A percentile compares a stretch with the other conserved stretches of the same genome.
Conservation (phyloP, 2,888 invertebrate species). For the Conops quadrifasciatus region DNA sequence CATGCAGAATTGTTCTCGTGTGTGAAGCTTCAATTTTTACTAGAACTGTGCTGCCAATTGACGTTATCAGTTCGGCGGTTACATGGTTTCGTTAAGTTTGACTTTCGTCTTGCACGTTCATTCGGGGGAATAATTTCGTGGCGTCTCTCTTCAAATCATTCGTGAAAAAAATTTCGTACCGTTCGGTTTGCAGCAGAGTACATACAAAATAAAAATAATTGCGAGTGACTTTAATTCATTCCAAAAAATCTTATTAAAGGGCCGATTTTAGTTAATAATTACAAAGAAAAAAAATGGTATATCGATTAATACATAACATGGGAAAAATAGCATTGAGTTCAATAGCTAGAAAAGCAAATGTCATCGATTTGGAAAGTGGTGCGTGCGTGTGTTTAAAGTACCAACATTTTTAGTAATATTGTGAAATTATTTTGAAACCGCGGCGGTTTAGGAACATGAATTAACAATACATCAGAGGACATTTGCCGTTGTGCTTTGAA, state of each 20-base stretch:
- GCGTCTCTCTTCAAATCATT: slow-evolving; percentile 60
- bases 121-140: slow-evolving; percentile 42
- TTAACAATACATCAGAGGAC: too few species aligned
- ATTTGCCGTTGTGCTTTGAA: too few species aligned
- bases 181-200: slow-evolving; percentile 46
- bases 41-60: slow-evolving; percentile 37
- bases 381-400: slow-evolving; percentile 41
- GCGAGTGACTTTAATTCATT: slow-evolving; percentile 38
- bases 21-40: slow-evolving; percentile 39
- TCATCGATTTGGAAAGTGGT: slow-evolving; percentile 31
- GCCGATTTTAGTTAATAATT: slow-evolving; percentile 34
- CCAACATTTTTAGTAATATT: slow-evolving; percentile 20
- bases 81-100: slow-evolving; percentile 42
- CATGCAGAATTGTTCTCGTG: too few species aligned
- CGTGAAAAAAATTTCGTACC: slow-evolving; percentile 57
- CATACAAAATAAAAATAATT: slow-evolving; percentile 22
- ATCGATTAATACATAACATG: slow-evolving; percentile 2
- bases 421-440: slow-evolving; percentile 12
- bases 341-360: slow-evolving; percentile 14
- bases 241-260: slow-evolving; percentile 40
- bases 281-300: slow-evolving; percentile 43
- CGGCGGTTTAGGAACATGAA: too few species aligned
- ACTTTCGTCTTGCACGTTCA: slow-evolving; percentile 44
- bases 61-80: slow-evolving; percentile 27
- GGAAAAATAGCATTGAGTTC: not conserved